Percentiles rank a stretch among this genome's conserved stretches.
phyloP scores from a whole-genome alignment of 1,140 invertebrate genomes.

The Medauroidea extradentata region DNA sequence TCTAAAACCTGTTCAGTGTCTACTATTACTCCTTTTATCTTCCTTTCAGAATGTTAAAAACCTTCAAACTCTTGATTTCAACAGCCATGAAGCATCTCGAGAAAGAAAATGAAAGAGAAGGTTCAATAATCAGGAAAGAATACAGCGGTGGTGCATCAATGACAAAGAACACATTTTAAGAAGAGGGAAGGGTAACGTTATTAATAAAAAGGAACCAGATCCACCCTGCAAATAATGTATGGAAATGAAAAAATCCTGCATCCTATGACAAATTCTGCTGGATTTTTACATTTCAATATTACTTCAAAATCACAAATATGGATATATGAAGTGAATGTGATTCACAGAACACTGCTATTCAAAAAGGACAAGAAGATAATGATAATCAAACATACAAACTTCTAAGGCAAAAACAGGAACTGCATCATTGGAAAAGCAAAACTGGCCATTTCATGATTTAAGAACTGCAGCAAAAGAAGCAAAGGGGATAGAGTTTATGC shows the following conservation, averaged over 20 bases:
- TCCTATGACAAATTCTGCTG: not conserved
- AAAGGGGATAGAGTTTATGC: not conserved
- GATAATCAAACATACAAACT: not conserved
- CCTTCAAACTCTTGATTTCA: too few species aligned
- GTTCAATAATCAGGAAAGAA: too few species aligned
- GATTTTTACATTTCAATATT: conserved; percentile 1
- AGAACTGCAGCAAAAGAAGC: not conserved
- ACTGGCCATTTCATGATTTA: not conserved
- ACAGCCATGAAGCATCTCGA: too few species aligned
- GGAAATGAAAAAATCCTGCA: not conserved
- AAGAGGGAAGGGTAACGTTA: too few species aligned
- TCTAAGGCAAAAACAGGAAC: not conserved
- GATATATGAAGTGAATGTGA: conserved; percentile 9
- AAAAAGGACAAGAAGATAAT: not conserved
- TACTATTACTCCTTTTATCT: too few species aligned
- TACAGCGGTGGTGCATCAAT: too few species aligned
- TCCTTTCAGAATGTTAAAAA: too few species aligned
- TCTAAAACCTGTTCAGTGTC: too few species aligned
- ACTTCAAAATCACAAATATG: not conserved
- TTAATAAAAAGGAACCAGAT: too few species aligned
- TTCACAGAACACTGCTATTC: not conserved
- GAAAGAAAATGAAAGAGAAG: too few species aligned
- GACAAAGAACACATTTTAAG: too few species aligned
- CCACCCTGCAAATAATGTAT: not conserved
- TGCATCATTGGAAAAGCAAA: not conserved